Base-by-base conservation (phyloP, 1,140 invertebrate species). In the Hycleus cichorii region DNA sequence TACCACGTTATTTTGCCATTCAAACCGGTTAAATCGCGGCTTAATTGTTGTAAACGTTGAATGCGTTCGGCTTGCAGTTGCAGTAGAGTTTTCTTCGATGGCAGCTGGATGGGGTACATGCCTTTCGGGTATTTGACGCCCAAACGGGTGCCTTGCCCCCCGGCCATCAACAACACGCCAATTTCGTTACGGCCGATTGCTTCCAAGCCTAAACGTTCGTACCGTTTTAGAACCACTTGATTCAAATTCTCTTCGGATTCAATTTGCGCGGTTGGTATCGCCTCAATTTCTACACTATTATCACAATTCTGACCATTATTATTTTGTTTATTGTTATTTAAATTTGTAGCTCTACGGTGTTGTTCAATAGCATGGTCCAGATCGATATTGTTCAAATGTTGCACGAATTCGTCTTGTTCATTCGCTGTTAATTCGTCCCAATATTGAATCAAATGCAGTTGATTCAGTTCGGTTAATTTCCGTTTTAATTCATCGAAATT, bases 71-170 rank as follows among this genome's bases (percentile, higher is more conserved):
- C 96, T 80, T 99, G 97, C 7, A 99, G 81, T 77, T 95, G 90
- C 71, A 95, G 97, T 0, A 99, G 76, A 0, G 90, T 91, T 74
- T 97, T 97, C 7, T 78, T 77, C 1, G 93, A 97, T 2, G 91
- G 91, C 26, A 99, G 76, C 3, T 88, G 91, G 53, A 99, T 89
- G 71, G 93, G 81, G 69, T 89, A 97, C 92, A 98, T 98, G 52
- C 97, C 97, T 79, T 99, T 99, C 0, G 97, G 97, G 70, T 94
- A 89, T 39, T 81, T 78, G 0, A 97, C 95, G 8, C 97, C 97
- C 0, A 99, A 80, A 50, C 97, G 80, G 2, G 95, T 99, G 32
- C 83, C 83, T 74, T 85, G 83, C 12, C 83, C 83, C 8, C 83
- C 83, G 44, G 83, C 83, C 68, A 85, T 74, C 4, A 85, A 76